These are phyloP conservation scores for Miichthys miiuy DNA, from an alignment of 2,797 vertebrate species.

Conservation along the genomic window DNA sequence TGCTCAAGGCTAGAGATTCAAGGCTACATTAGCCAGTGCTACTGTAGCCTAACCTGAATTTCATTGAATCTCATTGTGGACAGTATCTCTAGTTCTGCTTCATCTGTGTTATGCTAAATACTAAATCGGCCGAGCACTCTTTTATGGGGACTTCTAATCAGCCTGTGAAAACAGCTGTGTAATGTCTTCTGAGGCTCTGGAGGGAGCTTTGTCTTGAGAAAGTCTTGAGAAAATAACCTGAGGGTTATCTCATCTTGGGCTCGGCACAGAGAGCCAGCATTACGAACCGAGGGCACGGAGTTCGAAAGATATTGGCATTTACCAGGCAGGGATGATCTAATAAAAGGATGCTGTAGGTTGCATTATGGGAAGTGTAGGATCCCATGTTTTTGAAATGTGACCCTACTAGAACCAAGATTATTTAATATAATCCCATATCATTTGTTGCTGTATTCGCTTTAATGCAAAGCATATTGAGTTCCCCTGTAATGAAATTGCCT, in stretches of 20 bases:
- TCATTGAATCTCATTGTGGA: background rate
- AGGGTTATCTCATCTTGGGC: constrained; percentile 26
- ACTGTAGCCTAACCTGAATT: background rate
- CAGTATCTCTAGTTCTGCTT: background rate
- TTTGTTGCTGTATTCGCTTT: background rate
- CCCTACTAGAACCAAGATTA: background rate
- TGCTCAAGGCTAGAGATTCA: background rate
- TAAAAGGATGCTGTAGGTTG: background rate
- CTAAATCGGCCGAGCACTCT: background rate
- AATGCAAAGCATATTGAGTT: background rate
- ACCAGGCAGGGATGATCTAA: background rate
- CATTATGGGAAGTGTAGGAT: constrained; percentile 9
- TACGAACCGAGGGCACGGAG: constrained; percentile 6
- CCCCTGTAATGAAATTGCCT: background rate
- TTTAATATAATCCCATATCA: background rate
- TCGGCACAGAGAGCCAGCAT: background rate
- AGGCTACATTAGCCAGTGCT: background rate
- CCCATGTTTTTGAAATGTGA: background rate
- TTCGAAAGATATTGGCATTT: constrained; percentile 7
- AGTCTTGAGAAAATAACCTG: constrained; percentile 25
- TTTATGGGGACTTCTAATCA: background rate
- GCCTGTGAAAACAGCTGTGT: constrained; percentile 18
- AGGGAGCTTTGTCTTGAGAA: constrained; percentile 4
- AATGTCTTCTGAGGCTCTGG: constrained; percentile 23
- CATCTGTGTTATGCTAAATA: background rate